phyloP scores from a whole-genome alignment of 2,797 vertebrate species.

The Thaleichthys pacificus region DNA sequence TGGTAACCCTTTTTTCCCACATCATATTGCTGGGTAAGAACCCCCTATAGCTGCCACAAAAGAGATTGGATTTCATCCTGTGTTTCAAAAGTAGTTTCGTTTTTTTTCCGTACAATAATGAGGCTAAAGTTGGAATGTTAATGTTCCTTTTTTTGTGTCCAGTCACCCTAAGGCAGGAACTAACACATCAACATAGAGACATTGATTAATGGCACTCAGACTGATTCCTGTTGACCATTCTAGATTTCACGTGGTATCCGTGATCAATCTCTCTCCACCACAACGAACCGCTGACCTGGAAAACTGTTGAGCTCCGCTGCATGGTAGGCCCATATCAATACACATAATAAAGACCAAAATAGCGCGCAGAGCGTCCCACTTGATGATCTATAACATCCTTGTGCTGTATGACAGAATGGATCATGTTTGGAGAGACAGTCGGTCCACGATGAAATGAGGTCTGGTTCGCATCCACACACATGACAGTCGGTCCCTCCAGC shows the following conservation, averaged over 20 bases:
- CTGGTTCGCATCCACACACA: slow-evolving; percentile 40
- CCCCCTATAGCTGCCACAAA: no score
- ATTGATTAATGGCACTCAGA: slow-evolving; percentile 75
- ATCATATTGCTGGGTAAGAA: no score
- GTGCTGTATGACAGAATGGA: slow-evolving; percentile 43
- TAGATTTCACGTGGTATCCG: slow-evolving; percentile 64
- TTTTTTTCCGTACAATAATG: neutral
- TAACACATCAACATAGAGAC: slow-evolving; percentile 51
- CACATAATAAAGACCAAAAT: slow-evolving; percentile 44
- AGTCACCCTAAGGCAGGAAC: slow-evolving; percentile 17
- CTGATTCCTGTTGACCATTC: slow-evolving; percentile 68
- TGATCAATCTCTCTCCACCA: slow-evolving; percentile 73
- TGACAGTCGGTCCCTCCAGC: slow-evolving; percentile 37
- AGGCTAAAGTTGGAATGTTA: neutral
- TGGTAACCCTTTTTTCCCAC: no score
- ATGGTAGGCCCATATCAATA: slow-evolving; percentile 62
- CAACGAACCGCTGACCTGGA: slow-evolving; percentile 69
- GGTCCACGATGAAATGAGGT: slow-evolving; percentile 51
- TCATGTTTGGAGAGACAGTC: slow-evolving; percentile 41
- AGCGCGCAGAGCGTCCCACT: slow-evolving; percentile 40
- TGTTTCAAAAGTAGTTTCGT: no score
- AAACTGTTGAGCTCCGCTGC: slow-evolving; percentile 56
- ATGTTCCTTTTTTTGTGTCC: slow-evolving; percentile 15
- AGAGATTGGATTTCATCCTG: no score
- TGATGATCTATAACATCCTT: slow-evolving; percentile 53